Evolutionary conservation across 1,140 invertebrate species (phyloP), one percentile per base, ranked within the genome.

Genomic region (Ceratosolen fusciceps): DNA sequence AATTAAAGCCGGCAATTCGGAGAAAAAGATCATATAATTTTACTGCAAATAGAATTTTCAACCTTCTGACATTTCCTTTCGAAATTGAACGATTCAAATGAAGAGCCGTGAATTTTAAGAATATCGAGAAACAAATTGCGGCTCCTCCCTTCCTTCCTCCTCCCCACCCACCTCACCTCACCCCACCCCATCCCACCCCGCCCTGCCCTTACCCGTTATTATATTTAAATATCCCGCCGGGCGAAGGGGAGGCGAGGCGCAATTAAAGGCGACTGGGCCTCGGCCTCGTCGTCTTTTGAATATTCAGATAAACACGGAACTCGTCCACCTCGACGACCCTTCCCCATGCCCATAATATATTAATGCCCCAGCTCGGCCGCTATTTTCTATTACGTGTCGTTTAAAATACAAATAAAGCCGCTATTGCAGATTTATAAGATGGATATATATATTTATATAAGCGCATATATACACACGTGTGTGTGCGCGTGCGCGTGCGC

Each of bases 11-110:
- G 21, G 31, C 60, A 37, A 65, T 65, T 65, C 60, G 1, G 31
- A 34, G 60, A 31, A 65, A 65, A 65, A 65, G 60, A 65, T 65
- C 60, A 65, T 65, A 65, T 65, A 65, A 65, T 65, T 70, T 70
- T 70, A 49, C 43, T 70, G 67, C 67, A 70, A 70, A 70, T 70
- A 70, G 67, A 70, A 70, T 70, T 70, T 70, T 29, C 37, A 70
- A 70, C 24, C 39, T 26, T 37, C 34, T 60, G 58, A 60, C 60
- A n/a, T 65, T 65, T 37, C 60, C 37, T 65, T 37, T 65, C 31
- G 60, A 65, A 65, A 65, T 65, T 65, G 60, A 65, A 65, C 60
- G 34, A 65, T 65, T 65, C 60, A 65, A 65, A 37, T 65, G 60
- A 65, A 65, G n/a, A 21, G n/a, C 60, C 9, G 34, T 37, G 60